Percentiles rank a stretch among this genome's conserved stretches.
These are phyloP conservation scores for Harmothoe impar DNA, from an alignment of 2,888 invertebrate species.

Conservation along the genomic window DNA sequence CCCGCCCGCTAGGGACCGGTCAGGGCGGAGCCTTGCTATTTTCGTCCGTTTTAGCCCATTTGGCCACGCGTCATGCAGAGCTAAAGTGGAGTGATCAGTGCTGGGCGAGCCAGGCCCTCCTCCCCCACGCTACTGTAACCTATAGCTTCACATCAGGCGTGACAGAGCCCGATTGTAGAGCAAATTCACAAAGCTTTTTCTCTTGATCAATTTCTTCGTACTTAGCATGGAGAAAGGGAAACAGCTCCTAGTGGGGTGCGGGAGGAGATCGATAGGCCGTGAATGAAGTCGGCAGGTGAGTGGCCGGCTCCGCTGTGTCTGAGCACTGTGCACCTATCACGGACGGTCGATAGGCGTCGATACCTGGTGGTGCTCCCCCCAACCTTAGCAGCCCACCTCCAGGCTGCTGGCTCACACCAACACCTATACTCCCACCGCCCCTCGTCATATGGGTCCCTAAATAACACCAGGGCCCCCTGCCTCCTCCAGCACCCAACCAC, in stretches of 20 bases:
- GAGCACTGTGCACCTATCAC: not conserved
- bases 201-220: conserved; percentile 39
- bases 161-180: not conserved
- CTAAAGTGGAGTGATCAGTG: not conserved
- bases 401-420: not conserved
- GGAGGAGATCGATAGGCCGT: not conserved
- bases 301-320: conserved; percentile 34
- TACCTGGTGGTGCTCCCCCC: not conserved
- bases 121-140: not conserved
- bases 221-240: conserved; percentile 26
- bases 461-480: too few relatives aligned
- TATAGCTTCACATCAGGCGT: conserved; percentile 20
- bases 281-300: conserved; percentile 42
- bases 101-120: not conserved
- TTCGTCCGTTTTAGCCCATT: conserved; percentile 1
- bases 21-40: not conserved
- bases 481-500: too few relatives aligned
- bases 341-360: conserved; percentile 25
- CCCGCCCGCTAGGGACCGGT: too few relatives aligned
- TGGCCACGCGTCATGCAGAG: not conserved
- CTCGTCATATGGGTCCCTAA: not conserved
- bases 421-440: not conserved
- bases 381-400: conserved; percentile 21
- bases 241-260: not conserved
- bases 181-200: conserved; percentile 23